A percentile compares a stretch with the other conserved stretches of the same genome.
Evolutionary conservation across 2,888 invertebrate genomes (phyloP).

Genomic region (Acleris cristana): DNA sequence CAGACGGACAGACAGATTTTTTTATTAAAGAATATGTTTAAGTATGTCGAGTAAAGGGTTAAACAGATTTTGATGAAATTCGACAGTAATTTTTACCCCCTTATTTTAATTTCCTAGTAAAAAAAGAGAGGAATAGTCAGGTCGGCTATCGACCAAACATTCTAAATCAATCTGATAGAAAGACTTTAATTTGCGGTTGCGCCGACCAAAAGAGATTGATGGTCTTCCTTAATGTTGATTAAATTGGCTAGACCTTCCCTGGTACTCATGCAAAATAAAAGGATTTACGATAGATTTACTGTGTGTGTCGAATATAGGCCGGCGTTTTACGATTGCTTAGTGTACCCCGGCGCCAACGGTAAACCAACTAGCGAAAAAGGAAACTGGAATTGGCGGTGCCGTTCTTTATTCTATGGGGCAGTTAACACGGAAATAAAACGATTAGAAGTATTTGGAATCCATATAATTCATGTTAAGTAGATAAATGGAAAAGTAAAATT

Average conservation of each 20-base stretch:
- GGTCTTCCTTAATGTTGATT: slow-evolving; percentile 27
- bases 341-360: slow-evolving; percentile 20
- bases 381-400: slow-evolving; percentile 12
- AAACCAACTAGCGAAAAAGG: slow-evolving; percentile 14
- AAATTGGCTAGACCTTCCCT: slow-evolving; percentile 30
- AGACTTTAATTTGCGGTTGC: neutral
- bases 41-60: too few relatives aligned
- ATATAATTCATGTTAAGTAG: too few relatives aligned
- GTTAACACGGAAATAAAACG: neutral
- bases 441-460: neutral
- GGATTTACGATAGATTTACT: slow-evolving; percentile 31
- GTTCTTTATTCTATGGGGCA: neutral
- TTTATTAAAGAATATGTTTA: too few relatives aligned
- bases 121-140: too few relatives aligned
- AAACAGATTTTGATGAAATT: too few relatives aligned
- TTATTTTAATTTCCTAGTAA: too few relatives aligned
- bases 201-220: slow-evolving; percentile 24
- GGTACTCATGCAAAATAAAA: slow-evolving; percentile 29
- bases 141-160: too few relatives aligned
- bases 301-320: slow-evolving; percentile 25
- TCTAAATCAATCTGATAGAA: too few relatives aligned
- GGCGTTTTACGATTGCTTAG: slow-evolving; percentile 28
- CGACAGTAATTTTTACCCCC: too few relatives aligned
- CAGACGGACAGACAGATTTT: too few relatives aligned
- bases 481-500: too few relatives aligned